These are phyloP conservation scores for Hippopotamus amphibius DNA, from an alignment of 2,113 vertebrate species.

Conservation along the genomic window DNA sequence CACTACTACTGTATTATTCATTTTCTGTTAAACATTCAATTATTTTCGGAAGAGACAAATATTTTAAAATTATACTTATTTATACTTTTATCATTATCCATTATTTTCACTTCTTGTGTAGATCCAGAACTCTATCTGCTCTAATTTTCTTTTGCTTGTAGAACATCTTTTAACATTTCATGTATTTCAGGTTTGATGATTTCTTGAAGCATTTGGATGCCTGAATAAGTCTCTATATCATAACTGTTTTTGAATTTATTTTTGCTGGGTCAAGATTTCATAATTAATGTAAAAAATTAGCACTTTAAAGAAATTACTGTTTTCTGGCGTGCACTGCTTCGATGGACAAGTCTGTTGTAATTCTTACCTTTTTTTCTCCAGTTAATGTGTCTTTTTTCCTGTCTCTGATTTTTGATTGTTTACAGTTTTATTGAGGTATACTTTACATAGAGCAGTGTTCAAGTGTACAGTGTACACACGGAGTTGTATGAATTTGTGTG, in stretches of 20 bases:
- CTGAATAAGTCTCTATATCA: neutral
- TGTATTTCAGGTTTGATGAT: neutral
- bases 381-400: no score
- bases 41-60: neutral
- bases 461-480: no score
- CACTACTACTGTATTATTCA: neutral
- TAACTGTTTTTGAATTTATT: neutral
- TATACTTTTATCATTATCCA: neutral
- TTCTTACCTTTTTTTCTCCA: no score
- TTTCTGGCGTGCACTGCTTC: neutral
- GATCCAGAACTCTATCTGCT: neutral
- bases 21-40: neutral
- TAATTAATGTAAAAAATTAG: neutral
- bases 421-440: no score
- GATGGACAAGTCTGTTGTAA: neutral
- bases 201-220: neutral
- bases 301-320: neutral
- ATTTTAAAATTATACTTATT: neutral
- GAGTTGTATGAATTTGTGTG: no score
- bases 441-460: no score
- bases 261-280: neutral
- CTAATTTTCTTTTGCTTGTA: neutral
- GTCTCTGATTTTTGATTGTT: no score
- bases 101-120: neutral
- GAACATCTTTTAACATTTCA: neutral